Base-by-base conservation (phyloP, 2,888 invertebrate genomes). In the Andrena minutula region DNA sequence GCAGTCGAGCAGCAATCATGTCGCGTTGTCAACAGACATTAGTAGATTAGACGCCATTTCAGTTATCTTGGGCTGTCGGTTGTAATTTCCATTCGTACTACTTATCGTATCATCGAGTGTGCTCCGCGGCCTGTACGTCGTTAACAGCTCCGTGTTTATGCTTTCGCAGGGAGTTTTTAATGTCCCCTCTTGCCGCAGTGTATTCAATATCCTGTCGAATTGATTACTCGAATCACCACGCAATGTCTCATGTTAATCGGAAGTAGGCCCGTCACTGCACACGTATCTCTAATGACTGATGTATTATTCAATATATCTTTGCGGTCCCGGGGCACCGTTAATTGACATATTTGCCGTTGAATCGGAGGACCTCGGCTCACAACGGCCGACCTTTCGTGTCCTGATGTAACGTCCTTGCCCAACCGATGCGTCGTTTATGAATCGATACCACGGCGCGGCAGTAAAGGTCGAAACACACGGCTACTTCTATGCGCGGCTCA, bases 321-420 rank as follows among this genome's bases (percentile, higher is more conserved):
- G 61, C 32, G 71, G 66, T 63, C 79, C 66, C 41, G 10, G 41
- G 60, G 30, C 61, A 35, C 41, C 71, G 79, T 58, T 79, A 79
- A 82, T 82, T 79, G 71, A 71, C 58, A 75, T 68, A 77, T 79
- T 79, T 53, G 77, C 70, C 41, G 66, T 65, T 23, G 66, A 66
- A 51, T 78, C 58, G 73, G 12, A 35, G 60, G 41, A 74, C 60
- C n/a, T 70, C 51, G 53, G 51, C 53, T 23, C 51, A 35, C 60
- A 30, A 78, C 56, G 30, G 56, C 28, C 65, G 82, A 85, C 83
- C 79, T 85, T 83, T 77, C 65, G 74, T 75, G 58, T 69, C 74
- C 75, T 16, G 23, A 35, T 60, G 56, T 63, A 64, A 51, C 49
- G 76, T n/a, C 85, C 83, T 86, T 85, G 85, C 68, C 77, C 72